Evolutionary conservation across 2,888 invertebrate species (phyloP), one percentile per base, ranked within the genome.

Genomic region (Watsonalla cultraria): DNA sequence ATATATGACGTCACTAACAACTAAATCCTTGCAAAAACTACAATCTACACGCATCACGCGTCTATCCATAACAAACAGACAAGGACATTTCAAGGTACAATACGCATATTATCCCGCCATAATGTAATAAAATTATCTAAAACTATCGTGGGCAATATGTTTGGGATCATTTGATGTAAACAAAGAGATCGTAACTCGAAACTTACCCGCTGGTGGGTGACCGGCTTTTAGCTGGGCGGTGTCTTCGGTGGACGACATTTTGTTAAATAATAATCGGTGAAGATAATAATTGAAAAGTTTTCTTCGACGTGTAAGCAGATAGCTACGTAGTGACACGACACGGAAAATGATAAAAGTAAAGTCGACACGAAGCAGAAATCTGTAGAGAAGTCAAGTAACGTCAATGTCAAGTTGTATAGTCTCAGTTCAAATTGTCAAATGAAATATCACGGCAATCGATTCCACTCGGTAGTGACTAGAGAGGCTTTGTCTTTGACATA

Each of bases 171-270:
- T 8, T 37, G 35, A 45, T 47, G 37, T 46, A 53, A 56, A 64
- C 59, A 59, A 59, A 62, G 66, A 45, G 13, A 47, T 54, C 51
- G 56, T 60, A 62, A 53, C 45, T 54, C 45, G 46, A 58, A 60
- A 68, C 81, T 92, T 92, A 97, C 97, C 95, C 92, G 97, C 97
- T 72, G 97, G 97, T 64, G 96, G 96, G 86, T 97, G 97, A 55
- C 97, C 97, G 62, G 94, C 97, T 78, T 96, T 96, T 45, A 96
- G 91, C 82, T 95, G 94, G 54, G 92, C 81, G 64, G 94, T 94
- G 71, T 94, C 93, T 72, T 90, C 90, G 39, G 82, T 70, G 8
- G 90, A 84, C 62, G 90, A 90, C 90, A 90, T 90, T 58, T 48
- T 81, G 66, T 42, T 52, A 50, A 46, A 55, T 56, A 54, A 45